phyloP scores from a whole-genome alignment of 1,140 invertebrate species.

The Euwallacea similis region DNA sequence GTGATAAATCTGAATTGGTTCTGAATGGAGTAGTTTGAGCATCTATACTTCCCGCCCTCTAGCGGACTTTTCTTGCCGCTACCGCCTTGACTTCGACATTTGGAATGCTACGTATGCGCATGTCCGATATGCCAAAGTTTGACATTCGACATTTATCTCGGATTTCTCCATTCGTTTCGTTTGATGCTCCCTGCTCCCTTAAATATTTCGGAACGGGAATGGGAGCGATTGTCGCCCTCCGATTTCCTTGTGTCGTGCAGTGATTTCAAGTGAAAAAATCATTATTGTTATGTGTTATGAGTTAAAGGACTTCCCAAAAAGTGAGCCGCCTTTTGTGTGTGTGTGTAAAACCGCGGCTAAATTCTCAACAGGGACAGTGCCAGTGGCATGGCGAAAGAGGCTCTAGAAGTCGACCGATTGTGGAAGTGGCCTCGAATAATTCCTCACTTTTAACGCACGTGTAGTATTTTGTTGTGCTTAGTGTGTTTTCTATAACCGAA shows the following conservation, averaged over 20 bases:
- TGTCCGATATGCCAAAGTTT: not conserved
- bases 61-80: too few relatives aligned
- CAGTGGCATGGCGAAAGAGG: constrained; percentile 3
- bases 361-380: not conserved
- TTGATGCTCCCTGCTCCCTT: not conserved
- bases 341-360: not conserved
- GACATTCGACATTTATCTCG: constrained; percentile 12
- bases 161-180: not conserved
- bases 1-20: too few relatives aligned
- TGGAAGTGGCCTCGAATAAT: constrained; percentile 14
- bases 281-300: not conserved
- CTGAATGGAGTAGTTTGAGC: too few relatives aligned
- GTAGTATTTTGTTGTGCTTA: constrained; percentile 20
- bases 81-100: too few relatives aligned
- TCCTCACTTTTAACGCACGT: constrained; percentile 27
- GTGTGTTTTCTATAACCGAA: not conserved
- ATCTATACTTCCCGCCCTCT: too few relatives aligned
- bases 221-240: not conserved
- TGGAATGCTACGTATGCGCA: not conserved
- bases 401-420: not conserved
- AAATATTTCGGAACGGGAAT: constrained; percentile 1
- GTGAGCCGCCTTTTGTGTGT: not conserved
- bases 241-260: not conserved
- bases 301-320: not conserved
- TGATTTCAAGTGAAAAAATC: not conserved